These are phyloP conservation scores for Hanleya hanleyi DNA, from an alignment of 2,888 invertebrate genomes.

Conservation along the genomic window DNA sequence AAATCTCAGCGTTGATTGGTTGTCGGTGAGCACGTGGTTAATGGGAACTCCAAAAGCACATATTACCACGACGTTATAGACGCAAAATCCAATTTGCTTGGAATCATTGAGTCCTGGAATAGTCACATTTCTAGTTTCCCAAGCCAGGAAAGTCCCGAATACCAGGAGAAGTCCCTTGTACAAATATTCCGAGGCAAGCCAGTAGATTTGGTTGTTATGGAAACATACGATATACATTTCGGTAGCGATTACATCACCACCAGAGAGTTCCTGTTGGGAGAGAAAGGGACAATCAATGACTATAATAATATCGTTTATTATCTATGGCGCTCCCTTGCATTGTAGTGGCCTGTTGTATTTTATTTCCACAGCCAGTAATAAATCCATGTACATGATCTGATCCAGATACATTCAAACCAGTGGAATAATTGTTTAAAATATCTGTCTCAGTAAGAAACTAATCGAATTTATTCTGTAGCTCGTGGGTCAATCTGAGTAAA, in stretches of 20 bases:
- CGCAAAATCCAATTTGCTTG: slow-evolving; percentile 54
- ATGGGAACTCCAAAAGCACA: slow-evolving; percentile 50
- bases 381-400: too few species aligned
- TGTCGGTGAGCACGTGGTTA: slow-evolving; percentile 38
- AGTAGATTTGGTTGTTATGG: slow-evolving; percentile 36
- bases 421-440: too few species aligned
- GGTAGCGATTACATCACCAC: slow-evolving; percentile 18
- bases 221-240: slow-evolving; percentile 20
- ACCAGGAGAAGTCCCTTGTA: slow-evolving; percentile 55
- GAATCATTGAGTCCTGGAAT: slow-evolving; percentile 56
- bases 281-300: too few species aligned
- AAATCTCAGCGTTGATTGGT: slow-evolving; percentile 42
- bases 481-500: too few species aligned
- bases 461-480: too few species aligned
- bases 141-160: slow-evolving; percentile 59
- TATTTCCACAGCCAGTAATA: too few species aligned
- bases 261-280: background rate
- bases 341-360: too few species aligned
- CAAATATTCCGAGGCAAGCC: slow-evolving; percentile 46
- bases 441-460: too few species aligned
- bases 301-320: too few species aligned
- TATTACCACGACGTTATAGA: slow-evolving; percentile 55
- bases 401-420: too few species aligned
- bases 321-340: too few species aligned
- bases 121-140: slow-evolving; percentile 51